Conservation (phyloP, 2,888 invertebrate genomes). For the Plagodis pulveraria region DNA sequence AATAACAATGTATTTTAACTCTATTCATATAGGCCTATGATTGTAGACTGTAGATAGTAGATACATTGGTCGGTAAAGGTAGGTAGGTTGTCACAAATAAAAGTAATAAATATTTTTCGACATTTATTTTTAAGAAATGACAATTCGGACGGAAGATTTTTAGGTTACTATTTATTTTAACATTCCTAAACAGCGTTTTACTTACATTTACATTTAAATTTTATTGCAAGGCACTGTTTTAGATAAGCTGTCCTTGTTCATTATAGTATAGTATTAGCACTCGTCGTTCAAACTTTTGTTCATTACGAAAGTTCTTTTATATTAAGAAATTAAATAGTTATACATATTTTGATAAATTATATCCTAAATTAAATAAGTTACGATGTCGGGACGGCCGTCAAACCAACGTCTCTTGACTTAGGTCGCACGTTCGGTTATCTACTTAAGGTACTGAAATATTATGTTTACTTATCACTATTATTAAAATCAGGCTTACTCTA, state of each 20-base stretch:
- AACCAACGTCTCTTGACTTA: conserved; percentile 83
- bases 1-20: too few species aligned
- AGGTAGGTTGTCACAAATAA: conserved; percentile 21
- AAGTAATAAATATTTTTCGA: conserved; percentile 26
- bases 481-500: conserved; percentile 79
- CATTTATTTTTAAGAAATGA: conserved; percentile 67
- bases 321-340: conserved; percentile 75
- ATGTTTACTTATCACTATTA: conserved; percentile 78
- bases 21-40: too few species aligned
- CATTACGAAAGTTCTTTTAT: conserved; percentile 65
- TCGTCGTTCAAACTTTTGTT: conserved; percentile 52
- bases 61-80: neutral
- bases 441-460: conserved; percentile 82
- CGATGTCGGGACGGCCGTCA: conserved; percentile 84
- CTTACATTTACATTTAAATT: conserved; percentile 44
- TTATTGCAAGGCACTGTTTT: conserved; percentile 67
- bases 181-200: conserved; percentile 55
- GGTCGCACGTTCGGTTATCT: conserved; percentile 84
- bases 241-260: conserved; percentile 31
- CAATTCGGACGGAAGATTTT: conserved; percentile 69
- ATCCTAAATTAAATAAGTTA: conserved; percentile 81
- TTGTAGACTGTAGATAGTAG: too few species aligned
- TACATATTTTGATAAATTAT: conserved; percentile 77
- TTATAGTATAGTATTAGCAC: conserved; percentile 62
- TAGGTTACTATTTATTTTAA: conserved; percentile 41